These are phyloP conservation scores for Linnaemya vulpina DNA, from an alignment of 2,888 invertebrate genomes.

Conservation along the genomic window DNA sequence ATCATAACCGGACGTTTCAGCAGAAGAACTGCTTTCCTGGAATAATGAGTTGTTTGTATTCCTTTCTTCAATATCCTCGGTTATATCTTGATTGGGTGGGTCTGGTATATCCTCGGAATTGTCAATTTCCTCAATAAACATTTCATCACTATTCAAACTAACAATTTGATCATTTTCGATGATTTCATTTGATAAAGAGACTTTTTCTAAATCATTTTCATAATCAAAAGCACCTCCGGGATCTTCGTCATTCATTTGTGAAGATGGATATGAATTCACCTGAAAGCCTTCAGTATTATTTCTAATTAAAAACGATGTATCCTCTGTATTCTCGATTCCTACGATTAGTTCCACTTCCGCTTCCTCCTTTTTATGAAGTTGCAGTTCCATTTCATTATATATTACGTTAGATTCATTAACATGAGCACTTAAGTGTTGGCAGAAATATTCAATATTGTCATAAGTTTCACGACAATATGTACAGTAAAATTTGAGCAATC, in stretches of 20 bases:
- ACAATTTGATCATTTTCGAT: background rate
- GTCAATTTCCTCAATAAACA: conserved; percentile 66
- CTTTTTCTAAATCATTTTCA: conserved; percentile 1
- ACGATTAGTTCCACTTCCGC: background rate
- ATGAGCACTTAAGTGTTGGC: conserved; percentile 73
- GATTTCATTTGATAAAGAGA: conserved; percentile 1
- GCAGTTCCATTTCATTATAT: background rate
- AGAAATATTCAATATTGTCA: conserved; percentile 73
- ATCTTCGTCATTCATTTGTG: conserved; percentile 5
- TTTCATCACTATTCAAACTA: conserved; percentile 39
- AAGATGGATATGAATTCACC: background rate
- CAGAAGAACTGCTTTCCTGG: conserved; percentile 29
- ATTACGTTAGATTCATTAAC: conserved; percentile 53
- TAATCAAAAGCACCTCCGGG: conserved; percentile 9
- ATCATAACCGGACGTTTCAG: conserved; percentile 43
- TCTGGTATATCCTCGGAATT: conserved; percentile 67
- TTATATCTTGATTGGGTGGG: conserved; percentile 59
- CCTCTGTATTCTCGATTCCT: background rate
- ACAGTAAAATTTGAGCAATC: conserved; percentile 72
- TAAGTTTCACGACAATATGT: conserved; percentile 70
- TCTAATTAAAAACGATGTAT: background rate
- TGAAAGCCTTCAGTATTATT: background rate
- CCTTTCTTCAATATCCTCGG: conserved; percentile 27
- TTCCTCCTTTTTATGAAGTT: conserved; percentile 26
- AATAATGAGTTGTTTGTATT: background rate